phyloP scores from a whole-genome alignment of 2,113 vertebrate species.

The Sisor rabdophorus region DNA sequence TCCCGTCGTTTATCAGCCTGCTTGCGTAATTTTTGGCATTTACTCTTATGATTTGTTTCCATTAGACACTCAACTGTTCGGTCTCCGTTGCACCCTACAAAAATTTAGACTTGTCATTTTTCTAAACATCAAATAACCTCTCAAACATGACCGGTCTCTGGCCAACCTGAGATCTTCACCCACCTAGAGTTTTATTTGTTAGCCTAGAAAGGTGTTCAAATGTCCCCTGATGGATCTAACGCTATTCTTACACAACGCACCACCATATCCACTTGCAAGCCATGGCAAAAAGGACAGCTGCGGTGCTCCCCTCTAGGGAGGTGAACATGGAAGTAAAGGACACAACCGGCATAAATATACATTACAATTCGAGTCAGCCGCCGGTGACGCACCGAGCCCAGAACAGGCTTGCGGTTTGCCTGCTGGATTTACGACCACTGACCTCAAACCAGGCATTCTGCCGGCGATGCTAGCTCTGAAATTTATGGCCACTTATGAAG shows the following conservation, averaged over 20 bases:
- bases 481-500: constrained; percentile 52
- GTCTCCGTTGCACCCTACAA: neutral
- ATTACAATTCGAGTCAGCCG: constrained; percentile 19
- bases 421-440: constrained; percentile 26
- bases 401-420: constrained; percentile 15
- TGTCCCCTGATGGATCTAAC: neutral
- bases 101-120: too few species aligned
- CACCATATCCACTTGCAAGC: neutral
- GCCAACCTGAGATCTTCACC: neutral
- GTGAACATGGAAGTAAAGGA: constrained; percentile 17
- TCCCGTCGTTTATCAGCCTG: neutral
- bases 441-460: constrained; percentile 24
- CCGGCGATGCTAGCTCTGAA: constrained; percentile 15
- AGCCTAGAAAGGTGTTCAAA: neutral
- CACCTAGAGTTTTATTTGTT: neutral
- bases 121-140: neutral
- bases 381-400: constrained; percentile 30
- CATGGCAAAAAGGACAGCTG: constrained; percentile 10
- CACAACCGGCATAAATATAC: constrained; percentile 34
- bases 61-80: neutral
- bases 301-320: constrained; percentile 14
- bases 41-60: neutral
- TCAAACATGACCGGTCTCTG: neutral
- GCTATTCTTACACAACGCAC: constrained; percentile 13
- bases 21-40: constrained; percentile 7